phyloP scores from a whole-genome alignment of 2,797 vertebrate species.

The Squalus acanthias region DNA sequence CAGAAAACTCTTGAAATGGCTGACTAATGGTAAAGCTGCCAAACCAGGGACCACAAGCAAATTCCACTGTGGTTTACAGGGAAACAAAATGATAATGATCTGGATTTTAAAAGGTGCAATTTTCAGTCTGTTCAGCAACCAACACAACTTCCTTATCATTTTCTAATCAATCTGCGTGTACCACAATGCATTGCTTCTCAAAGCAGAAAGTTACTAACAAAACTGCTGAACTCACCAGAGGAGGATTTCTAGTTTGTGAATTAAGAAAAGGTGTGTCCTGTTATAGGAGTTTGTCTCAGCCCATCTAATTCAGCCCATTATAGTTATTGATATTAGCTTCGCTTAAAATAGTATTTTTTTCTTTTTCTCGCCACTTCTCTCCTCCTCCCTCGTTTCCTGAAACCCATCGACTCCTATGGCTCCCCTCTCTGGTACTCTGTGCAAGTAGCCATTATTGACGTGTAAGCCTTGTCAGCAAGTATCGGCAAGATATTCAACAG shows the following conservation, averaged over 20 bases:
- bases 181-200: neutral
- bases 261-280: neutral
- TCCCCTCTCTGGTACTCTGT: neutral
- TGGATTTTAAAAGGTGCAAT: neutral
- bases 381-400: neutral
- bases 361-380: neutral
- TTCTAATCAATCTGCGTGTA: too few relatives aligned
- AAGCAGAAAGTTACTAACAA: neutral
- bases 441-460: neutral
- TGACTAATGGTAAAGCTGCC: neutral
- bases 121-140: neutral
- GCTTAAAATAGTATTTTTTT: neutral
- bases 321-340: neutral
- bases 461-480: neutral
- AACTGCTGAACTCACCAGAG: neutral
- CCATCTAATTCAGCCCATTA: neutral
- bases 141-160: neutral
- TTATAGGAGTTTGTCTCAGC: neutral
- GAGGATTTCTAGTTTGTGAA: neutral
- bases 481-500: neutral
- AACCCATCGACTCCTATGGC: neutral
- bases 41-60: neutral
- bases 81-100: neutral
- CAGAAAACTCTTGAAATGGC: neutral
- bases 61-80: neutral